These are phyloP conservation scores for Indicator maculatus DNA, from an alignment of 2,113 vertebrate genomes.

Conservation along the genomic window DNA sequence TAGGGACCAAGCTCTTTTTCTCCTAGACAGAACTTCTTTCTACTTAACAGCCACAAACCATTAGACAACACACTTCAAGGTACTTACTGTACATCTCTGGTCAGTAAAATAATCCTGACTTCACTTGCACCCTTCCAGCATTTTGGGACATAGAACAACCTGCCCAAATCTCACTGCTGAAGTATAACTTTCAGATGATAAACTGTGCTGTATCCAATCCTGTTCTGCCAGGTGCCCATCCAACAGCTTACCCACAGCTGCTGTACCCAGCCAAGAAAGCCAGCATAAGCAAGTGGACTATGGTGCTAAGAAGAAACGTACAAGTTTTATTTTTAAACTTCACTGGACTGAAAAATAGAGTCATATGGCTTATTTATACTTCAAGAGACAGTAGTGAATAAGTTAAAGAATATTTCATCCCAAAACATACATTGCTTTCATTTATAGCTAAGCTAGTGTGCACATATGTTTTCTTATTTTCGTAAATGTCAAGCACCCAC, in stretches of 20 bases:
- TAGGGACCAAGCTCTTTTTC: background rate
- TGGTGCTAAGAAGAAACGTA: background rate
- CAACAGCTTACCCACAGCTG: background rate
- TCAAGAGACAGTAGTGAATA: slow-evolving; percentile 73
- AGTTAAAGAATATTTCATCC: slow-evolving; percentile 77
- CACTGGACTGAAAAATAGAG: slow-evolving; percentile 36
- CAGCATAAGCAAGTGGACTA: background rate
- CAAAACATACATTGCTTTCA: slow-evolving; percentile 72
- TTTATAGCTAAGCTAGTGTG: slow-evolving; percentile 74
- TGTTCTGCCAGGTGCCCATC: background rate
- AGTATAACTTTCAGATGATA: background rate
- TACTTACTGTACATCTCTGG: background rate
- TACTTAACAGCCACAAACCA: background rate
- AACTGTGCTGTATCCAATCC: fast-evolving
- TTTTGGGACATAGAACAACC: background rate
- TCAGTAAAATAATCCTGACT: background rate
- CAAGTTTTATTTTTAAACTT: slow-evolving; percentile 63
- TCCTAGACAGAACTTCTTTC: background rate
- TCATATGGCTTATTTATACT: slow-evolving; percentile 65
- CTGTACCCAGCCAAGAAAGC: background rate
- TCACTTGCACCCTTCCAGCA: background rate
- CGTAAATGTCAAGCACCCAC: slow-evolving; percentile 54
- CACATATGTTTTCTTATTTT: slow-evolving; percentile 69
- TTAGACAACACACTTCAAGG: background rate
- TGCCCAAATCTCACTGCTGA: background rate